phyloP scores from a whole-genome alignment of 2,797 vertebrate genomes.

The Trachops cirrhosus region DNA sequence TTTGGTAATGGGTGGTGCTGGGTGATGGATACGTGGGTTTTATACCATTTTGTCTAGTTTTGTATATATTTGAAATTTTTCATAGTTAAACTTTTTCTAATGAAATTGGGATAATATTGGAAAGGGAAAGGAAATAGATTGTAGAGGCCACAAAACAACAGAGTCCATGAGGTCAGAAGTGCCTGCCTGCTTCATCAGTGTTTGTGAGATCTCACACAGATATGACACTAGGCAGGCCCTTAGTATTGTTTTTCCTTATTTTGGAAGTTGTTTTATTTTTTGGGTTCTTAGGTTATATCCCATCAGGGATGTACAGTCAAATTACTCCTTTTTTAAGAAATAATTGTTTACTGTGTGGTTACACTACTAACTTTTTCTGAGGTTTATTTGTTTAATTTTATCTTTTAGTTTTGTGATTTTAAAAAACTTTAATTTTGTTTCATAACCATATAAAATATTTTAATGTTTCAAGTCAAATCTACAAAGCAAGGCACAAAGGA shows the following conservation, averaged over 20 bases:
- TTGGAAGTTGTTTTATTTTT: neutral
- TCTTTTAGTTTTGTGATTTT: neutral
- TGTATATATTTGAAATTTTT: neutral
- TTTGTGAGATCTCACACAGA: neutral
- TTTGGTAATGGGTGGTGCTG: neutral
- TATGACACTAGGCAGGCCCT: neutral
- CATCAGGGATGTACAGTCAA: neutral
- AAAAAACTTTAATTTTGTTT: neutral
- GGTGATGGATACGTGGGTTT: neutral
- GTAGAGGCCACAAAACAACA: neutral
- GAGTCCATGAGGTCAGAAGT: neutral
- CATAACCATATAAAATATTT: neutral
- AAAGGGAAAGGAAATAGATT: neutral
- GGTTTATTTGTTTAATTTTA: neutral
- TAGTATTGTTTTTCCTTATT: neutral
- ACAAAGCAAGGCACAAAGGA: neutral
- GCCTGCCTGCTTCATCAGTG: too few species aligned
- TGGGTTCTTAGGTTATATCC: neutral
- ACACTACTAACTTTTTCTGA: neutral
- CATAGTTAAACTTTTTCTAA: neutral
- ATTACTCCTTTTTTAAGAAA: neutral
- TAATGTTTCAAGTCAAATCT: neutral
- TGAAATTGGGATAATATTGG: neutral
- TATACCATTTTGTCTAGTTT: neutral
- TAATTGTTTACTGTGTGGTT: neutral